phyloP scores from a whole-genome alignment of 2,113 vertebrate genomes.

The Pyxicephalus adspersus region DNA sequence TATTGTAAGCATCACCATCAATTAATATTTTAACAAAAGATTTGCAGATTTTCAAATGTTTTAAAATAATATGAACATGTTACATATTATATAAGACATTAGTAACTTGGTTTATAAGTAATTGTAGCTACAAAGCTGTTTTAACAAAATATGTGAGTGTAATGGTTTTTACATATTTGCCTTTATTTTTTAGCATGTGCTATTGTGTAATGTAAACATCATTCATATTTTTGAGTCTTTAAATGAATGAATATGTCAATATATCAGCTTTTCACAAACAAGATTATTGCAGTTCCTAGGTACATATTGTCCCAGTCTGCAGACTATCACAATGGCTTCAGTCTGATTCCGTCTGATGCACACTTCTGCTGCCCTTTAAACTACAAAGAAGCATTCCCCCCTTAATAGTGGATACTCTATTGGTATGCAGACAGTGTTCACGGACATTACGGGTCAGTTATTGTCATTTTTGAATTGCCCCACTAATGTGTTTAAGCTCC shows the following conservation, averaged over 20 bases:
- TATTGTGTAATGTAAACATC: too few relatives aligned
- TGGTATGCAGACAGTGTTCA: conserved; percentile 51
- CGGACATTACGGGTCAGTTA: conserved; percentile 39
- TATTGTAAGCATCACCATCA: too few relatives aligned
- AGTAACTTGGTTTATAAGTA: too few relatives aligned
- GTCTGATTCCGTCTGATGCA: conserved; percentile 50
- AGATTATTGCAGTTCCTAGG: conserved; percentile 24
- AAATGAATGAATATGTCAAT: neutral
- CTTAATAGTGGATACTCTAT: conserved; percentile 26
- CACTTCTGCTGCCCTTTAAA: conserved; percentile 52
- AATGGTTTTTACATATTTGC: too few relatives aligned
- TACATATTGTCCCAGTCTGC: conserved; percentile 42
- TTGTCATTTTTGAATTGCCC: conserved; percentile 32
- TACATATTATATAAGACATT: too few relatives aligned
- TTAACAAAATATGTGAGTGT: too few relatives aligned
- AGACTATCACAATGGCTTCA: conserved; percentile 9
- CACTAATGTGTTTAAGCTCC: conserved; percentile 35
- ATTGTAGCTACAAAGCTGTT: too few relatives aligned
- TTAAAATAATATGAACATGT: too few relatives aligned
- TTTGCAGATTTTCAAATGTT: too few relatives aligned
- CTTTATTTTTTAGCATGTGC: too few relatives aligned
- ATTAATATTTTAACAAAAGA: too few relatives aligned
- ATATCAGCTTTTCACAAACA: conserved; percentile 7
- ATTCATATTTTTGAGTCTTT: neutral
- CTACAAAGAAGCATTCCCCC: conserved; percentile 41